phyloP scores from a whole-genome alignment of 2,888 invertebrate species.

The Spicauda simplicius region DNA sequence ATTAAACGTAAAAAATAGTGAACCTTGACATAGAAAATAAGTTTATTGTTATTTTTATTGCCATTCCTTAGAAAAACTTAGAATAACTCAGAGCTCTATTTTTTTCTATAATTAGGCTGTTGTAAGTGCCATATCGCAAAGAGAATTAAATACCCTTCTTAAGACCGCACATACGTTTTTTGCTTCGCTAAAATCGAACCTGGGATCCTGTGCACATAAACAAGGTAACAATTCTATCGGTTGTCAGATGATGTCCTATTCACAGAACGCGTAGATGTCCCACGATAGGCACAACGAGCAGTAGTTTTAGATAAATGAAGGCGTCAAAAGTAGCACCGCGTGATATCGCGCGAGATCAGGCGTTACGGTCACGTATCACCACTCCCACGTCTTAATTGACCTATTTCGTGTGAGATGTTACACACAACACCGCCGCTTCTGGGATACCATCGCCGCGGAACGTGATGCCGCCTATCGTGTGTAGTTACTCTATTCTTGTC shows the following conservation, averaged over 20 bases:
- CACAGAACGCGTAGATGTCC: constrained; percentile 30
- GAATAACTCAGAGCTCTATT: no score
- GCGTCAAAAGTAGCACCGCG: constrained; percentile 77
- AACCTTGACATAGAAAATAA: no score
- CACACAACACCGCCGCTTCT: constrained; percentile 64
- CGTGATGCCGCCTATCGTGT: constrained; percentile 67
- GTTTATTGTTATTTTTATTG: no score
- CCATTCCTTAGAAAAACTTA: no score
- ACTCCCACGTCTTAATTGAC: constrained; percentile 85
- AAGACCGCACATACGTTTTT: no score
- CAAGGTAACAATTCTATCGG: not conserved
- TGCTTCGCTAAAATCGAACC: no score
- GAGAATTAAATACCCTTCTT: no score
- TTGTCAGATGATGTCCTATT: not conserved
- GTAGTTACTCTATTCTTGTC: constrained; percentile 52
- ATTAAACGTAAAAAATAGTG: no score
- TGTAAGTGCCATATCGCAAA: no score
- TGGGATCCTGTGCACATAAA: no score
- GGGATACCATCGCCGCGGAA: constrained; percentile 81
- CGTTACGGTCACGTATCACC: constrained; percentile 80
- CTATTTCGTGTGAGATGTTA: constrained; percentile 81
- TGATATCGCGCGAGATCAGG: constrained; percentile 66
- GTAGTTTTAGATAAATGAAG: constrained; percentile 63
- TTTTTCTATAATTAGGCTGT: no score
- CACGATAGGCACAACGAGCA: constrained; percentile 33